Base-by-base conservation (phyloP, 2,113 vertebrate species). In the Gopherus flavomarginatus region DNA sequence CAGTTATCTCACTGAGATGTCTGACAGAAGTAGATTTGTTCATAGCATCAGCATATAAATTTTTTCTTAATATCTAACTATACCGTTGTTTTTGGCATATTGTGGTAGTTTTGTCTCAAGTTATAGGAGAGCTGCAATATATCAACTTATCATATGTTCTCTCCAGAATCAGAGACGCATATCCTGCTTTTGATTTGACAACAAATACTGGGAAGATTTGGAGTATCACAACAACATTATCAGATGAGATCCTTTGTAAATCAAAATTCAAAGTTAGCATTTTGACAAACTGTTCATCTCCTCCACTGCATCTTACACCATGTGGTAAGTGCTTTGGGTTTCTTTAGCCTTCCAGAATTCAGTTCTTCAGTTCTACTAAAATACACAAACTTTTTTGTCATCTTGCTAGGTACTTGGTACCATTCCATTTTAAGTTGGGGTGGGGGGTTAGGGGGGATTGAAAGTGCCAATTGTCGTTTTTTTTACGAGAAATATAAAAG, bases 141-240 rank as follows among this genome's bases (percentile, higher is more conserved):
- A 57, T 1, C 8, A 27, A 89, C 88, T 91, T 19, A 77, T 87
- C 27, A 17, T 31, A 0, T 26, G 6, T 95, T 75, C 85, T 88
- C 97, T 96, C 54, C 97, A 98, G 98, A 90, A 85, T 98, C 92
- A 98, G 96, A 94, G 96, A 57, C 14, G 19, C 42, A 1, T 98
- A 97, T 78, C 81, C 81, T 78, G 96, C 97, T 53, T 83, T 56
- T 69, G 97, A 98, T 69, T 85, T 89, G 31, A 85, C 96, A 81
- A 97, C 97, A 38, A 98, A 98, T 35, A 93, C 96, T 0, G 98
- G 98, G 31, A 98, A 85, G 89, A 96, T 98, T 81, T 98, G 98
- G 98, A 98, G 97, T 72, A 27, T 94, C 0, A 0, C 82, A 27
- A 97, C 96, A 52, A 88, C 53, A 14, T 98, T 98, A 91, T 98